Conservation (phyloP, 2,113 vertebrate species). For the Laterallus jamaicensis region DNA sequence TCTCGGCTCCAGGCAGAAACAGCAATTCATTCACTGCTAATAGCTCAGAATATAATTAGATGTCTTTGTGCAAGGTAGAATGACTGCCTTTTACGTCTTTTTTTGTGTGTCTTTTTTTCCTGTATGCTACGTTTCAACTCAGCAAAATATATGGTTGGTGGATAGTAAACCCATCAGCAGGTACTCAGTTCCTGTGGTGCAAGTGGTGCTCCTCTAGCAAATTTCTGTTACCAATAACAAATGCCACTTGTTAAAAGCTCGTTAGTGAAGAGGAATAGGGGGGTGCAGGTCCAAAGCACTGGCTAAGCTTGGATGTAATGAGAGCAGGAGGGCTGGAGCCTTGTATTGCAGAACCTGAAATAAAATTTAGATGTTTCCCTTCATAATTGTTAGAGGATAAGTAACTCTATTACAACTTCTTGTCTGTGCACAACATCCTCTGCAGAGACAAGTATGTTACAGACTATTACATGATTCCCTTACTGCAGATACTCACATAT, state of each 20-base stretch:
- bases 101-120: not conserved
- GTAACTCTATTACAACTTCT: not conserved
- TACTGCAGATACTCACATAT: not conserved
- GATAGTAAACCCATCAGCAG: not conserved
- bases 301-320: fast-evolving
- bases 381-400: not conserved
- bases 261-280: not conserved
- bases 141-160: not conserved
- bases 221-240: not conserved
- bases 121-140: slow-evolving; percentile 1
- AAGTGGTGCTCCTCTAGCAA: not conserved
- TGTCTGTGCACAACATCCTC: not conserved
- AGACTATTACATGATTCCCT: not conserved
- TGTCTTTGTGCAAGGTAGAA: slow-evolving; percentile 13
- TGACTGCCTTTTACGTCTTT: not conserved
- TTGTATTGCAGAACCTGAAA: not conserved
- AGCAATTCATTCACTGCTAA: slow-evolving; percentile 19
- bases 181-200: not conserved
- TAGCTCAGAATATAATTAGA: slow-evolving; percentile 49
- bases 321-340: not conserved
- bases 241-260: not conserved
- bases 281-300: not conserved
- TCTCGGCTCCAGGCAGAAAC: slow-evolving; percentile 46
- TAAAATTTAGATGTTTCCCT: not conserved
- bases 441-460: not conserved